Evolutionary conservation across 23 tunicate genomes (phyloP).

Genomic region (Trididemnum miniatum): DNA sequence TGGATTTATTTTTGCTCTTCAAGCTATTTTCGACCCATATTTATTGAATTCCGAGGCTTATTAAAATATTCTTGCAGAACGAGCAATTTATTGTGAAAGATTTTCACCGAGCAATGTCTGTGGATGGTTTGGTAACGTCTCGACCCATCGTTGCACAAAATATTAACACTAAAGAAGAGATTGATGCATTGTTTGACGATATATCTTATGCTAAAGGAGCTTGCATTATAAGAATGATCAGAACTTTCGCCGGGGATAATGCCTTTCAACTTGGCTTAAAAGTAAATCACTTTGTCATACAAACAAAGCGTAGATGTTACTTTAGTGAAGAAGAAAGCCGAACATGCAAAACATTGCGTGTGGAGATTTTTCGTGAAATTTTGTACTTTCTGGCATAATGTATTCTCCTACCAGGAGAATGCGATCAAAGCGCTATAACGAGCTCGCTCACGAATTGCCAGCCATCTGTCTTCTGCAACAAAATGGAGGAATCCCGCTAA

Average conservation of each 20-base stretch:
- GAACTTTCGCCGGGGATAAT: constrained; percentile 55
- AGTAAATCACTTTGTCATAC: constrained; percentile 21
- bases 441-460: too few relatives aligned
- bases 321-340: not conserved
- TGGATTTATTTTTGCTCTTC: too few relatives aligned
- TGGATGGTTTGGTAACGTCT: constrained; percentile 69
- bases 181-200: constrained; percentile 53
- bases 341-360: too few relatives aligned
- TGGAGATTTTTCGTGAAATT: too few relatives aligned
- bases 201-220: constrained; percentile 74
- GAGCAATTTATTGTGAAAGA: constrained; percentile 59
- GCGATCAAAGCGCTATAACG: too few relatives aligned
- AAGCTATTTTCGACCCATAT: too few relatives aligned
- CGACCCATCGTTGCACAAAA: constrained; percentile 58
- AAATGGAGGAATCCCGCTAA: too few relatives aligned
- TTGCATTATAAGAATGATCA: constrained; percentile 69
- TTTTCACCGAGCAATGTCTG: constrained; percentile 50
- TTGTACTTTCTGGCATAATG: too few relatives aligned
- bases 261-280: constrained; percentile 50
- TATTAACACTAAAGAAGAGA: constrained; percentile 35
- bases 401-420: too few relatives aligned
- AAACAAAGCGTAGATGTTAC: not conserved
- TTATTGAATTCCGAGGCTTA: too few relatives aligned
- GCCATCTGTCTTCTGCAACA: too few relatives aligned
- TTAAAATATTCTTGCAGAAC: too few relatives aligned